Base-by-base conservation (phyloP, 2,888 invertebrate genomes). In the Strigamia crassipes region DNA sequence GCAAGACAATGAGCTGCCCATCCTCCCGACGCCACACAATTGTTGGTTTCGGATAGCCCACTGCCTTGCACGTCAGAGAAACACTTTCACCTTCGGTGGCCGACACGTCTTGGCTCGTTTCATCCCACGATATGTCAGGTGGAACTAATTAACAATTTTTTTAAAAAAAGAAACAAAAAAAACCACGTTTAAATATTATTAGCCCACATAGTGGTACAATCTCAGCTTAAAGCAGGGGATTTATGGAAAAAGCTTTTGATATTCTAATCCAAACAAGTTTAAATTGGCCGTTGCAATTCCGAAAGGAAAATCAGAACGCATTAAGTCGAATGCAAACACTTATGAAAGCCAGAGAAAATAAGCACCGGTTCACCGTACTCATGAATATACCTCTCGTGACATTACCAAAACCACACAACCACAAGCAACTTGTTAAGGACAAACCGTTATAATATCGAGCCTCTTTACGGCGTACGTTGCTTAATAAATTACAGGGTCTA, bases 21-120 rank as follows among this genome's bases (percentile, higher is more conserved):
- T 96, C 96, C 89, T 96, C 96, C 83, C 96, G 91, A 84, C 93
- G 91, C 96, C 96, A 96, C 31, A 92, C 91, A 85, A 96, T 94
- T 86, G 92, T 92, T 0, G 96, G 96, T 84, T 84, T 83, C 4
- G 87, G 87, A 82, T 86, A 84, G 41, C 85, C 85, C 2, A 83
- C 84, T 8, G 85, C 85, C 46, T 83, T 82, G 38, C 85, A 85
- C 10, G 84, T 83, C 51, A 85, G 78, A 6, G 83, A 84, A 51
- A 85, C 84, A 73, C 85, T 85, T 12, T 84, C 83, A 79, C 84
- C 83, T 81, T 85, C 85, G 23, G 83, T 84, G 18, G 84, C 85
- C 21, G 83, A 83, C 15, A 85, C 83, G 80, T 85, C 84, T 21
- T 82, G 83, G 51, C 84, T 84, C 3, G 84, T 82, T 80, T 81